Conservation (phyloP, 1,140 invertebrate species). For the Epicauta chinensis region DNA sequence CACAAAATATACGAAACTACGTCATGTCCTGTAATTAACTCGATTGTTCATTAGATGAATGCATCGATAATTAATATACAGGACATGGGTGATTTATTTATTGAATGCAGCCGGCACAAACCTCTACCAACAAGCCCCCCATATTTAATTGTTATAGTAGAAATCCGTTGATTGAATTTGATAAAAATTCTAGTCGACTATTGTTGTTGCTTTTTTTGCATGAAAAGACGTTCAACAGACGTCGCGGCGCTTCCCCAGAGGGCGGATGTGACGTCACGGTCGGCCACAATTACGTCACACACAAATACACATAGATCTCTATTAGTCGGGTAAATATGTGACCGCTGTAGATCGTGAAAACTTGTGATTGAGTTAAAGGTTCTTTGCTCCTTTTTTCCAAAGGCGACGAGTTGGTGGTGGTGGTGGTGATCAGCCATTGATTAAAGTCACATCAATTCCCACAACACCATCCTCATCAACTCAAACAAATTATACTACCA, state of each 20-base stretch:
- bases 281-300: slow-evolving; percentile 36
- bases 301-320: slow-evolving; percentile 38
- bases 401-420: background rate
- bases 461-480: slow-evolving; percentile 24
- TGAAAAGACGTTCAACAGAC: no score
- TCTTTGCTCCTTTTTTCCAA: slow-evolving; percentile 7
- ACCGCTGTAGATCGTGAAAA: slow-evolving; percentile 34
- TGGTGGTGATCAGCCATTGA: slow-evolving; percentile 34
- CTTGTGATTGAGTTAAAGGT: slow-evolving; percentile 38
- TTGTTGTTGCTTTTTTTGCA: no score
- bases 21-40: slow-evolving; percentile 34
- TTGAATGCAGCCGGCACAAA: no score
- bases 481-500: slow-evolving; percentile 19
- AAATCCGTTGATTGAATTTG: no score
- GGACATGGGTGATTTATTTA: no score
- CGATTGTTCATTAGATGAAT: slow-evolving; percentile 36
- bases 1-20: slow-evolving; percentile 25
- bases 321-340: slow-evolving; percentile 37
- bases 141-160: no score
- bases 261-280: slow-evolving; percentile 34
- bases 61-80: slow-evolving; percentile 35
- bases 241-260: background rate
- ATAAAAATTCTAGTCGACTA: no score
- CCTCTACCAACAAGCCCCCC: no score
- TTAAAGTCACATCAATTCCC: slow-evolving; percentile 36